Conservation (phyloP, 2,888 invertebrate genomes). For the Trisateles emortualis region DNA sequence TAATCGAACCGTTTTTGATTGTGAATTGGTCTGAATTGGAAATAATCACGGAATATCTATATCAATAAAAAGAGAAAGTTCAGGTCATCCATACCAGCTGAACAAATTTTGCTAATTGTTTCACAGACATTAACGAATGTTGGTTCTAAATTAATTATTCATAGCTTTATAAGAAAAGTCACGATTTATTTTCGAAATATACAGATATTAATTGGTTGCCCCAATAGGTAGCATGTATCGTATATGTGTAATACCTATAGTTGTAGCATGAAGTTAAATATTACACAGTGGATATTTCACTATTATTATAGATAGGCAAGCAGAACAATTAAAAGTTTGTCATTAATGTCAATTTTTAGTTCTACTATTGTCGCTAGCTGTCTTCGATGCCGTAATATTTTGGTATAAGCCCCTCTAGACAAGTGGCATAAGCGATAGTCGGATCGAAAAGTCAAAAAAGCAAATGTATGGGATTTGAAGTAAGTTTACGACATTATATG, state of each 20-base stretch:
- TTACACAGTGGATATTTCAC: too few relatives aligned
- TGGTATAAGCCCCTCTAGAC: too few relatives aligned
- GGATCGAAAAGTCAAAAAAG: too few relatives aligned
- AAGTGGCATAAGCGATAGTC: too few relatives aligned
- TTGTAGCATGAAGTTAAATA: background rate
- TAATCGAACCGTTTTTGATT: slow-evolving; percentile 28
- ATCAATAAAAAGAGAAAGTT: slow-evolving; percentile 31
- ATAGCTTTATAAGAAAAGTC: background rate
- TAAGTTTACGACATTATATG: too few relatives aligned
- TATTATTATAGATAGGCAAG: too few relatives aligned
- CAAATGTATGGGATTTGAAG: too few relatives aligned
- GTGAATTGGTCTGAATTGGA: slow-evolving; percentile 29
- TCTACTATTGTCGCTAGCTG: too few relatives aligned
- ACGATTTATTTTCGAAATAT: slow-evolving; percentile 1
- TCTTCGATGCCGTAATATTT: too few relatives aligned
- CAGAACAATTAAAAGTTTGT: too few relatives aligned
- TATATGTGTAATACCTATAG: background rate
- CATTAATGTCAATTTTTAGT: too few relatives aligned
- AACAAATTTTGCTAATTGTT: slow-evolving; percentile 19
- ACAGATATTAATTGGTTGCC: background rate
- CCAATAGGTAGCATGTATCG: background rate
- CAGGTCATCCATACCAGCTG: slow-evolving; percentile 7
- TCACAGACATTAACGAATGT: background rate
- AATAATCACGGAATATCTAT: slow-evolving; percentile 28
- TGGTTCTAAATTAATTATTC: background rate